Percentiles rank a stretch among this genome's conserved stretches.
Evolutionary conservation across 2,113 vertebrate species (phyloP).

Genomic region (Microcebus ravelobensis): DNA sequence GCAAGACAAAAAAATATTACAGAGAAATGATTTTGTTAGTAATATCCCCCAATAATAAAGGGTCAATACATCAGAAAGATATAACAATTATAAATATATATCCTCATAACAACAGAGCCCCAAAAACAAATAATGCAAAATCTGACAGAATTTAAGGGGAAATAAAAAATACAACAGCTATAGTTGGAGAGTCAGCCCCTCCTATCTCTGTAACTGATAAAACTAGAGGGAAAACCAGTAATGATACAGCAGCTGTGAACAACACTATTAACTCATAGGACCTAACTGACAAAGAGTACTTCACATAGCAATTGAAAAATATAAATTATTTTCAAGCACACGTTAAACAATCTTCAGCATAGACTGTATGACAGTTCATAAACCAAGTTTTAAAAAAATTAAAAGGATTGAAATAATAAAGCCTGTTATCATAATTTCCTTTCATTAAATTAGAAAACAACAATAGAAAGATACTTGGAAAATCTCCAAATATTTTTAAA

Average conservation of each 20-base stretch:
- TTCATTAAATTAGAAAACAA: background rate
- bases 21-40: background rate
- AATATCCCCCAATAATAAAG: background rate
- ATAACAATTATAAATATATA: background rate
- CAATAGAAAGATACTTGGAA: background rate
- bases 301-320: background rate
- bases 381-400: background rate
- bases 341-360: background rate
- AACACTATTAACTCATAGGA: background rate
- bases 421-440: background rate
- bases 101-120: background rate
- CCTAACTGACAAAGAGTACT: background rate
- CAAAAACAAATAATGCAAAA: background rate
- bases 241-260: background rate
- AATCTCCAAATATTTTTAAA: slow-evolving; percentile 4
- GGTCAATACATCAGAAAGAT: background rate
- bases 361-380: background rate
- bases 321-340: background rate
- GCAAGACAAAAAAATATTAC: background rate
- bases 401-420: slow-evolving; percentile 8
- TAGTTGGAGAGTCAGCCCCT: background rate
- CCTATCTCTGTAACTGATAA: background rate
- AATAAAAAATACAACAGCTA: background rate
- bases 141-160: background rate
- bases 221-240: background rate